Evolutionary conservation across 2,113 vertebrate genomes (phyloP), one percentile per base, ranked within the genome.

Genomic region (Echinops telfairi): DNA sequence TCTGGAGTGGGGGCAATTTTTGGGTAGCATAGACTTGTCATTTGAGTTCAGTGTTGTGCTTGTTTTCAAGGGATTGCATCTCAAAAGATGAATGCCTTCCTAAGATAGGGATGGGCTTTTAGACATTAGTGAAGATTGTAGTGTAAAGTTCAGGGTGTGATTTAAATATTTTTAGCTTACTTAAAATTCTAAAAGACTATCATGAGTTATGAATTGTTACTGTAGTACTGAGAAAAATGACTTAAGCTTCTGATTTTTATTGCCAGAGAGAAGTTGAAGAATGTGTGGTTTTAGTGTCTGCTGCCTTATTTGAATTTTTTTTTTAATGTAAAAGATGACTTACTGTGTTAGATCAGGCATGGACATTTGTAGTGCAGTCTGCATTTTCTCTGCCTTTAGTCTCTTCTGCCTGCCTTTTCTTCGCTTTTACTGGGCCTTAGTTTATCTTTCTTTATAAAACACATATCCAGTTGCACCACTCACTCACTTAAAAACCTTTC

Each of bases 401-500:
- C 12, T 94, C 60, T 93, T 86, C 27, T 1, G 3, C 76, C 57
- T 89, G 90, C 76, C 19, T 93, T 94, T 94, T 8, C 47, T 23
- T 93, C 62, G 94, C 27, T 47, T 86, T 85, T 20, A 25, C 2
- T 90, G 20, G 62, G 57, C n/a, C 70, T 95, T 96, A 79, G 87
- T 89, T 95, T 92, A 86, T 90, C 58, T 92, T 83, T 87, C 38
- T 90, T 71, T 73, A 73, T 71, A 71, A 86, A 92, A 89, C 88
- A 90, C 47, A 53, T 70, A 86, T 94, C 64, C 78, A 80, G 90
- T 93, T 94, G 36, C 4, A 80, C 58, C 62, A 58, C 16, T 93
- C 47, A 91, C 78, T 96, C 53, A 66, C 77, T 93, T 92, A 88
- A 90, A 89, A 90, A 76, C 53, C 22, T 87, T 94, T 92, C 91